Percentiles rank a stretch among this genome's conserved stretches.
Conservation (phyloP, 2,888 invertebrate species). For the Tanypteryx hageni region DNA sequence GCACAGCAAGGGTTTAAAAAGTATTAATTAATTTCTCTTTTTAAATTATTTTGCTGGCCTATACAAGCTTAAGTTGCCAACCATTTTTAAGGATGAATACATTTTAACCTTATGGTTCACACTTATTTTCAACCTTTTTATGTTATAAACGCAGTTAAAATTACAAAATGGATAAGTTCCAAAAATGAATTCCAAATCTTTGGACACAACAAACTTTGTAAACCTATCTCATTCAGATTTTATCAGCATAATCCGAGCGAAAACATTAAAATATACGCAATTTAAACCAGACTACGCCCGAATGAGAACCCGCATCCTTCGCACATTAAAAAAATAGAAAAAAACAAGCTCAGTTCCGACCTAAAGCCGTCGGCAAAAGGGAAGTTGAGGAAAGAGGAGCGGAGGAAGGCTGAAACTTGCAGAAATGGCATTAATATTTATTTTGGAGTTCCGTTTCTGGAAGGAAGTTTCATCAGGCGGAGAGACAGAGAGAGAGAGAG, state of each 20-base stretch:
- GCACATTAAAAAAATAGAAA: conserved; percentile 15
- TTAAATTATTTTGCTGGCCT: neutral
- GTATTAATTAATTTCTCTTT: no score
- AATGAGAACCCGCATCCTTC: conserved; percentile 3
- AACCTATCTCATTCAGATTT: neutral
- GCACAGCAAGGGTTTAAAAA: no score
- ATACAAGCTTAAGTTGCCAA: neutral
- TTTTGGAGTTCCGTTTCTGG: conserved; percentile 58
- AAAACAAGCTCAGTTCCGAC: conserved; percentile 14
- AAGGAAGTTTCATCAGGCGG: conserved; percentile 58
- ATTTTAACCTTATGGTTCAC: neutral
- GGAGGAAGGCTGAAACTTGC: conserved; percentile 42
- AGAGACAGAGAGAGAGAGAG: neutral
- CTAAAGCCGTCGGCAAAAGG: conserved; percentile 15
- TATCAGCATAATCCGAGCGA: conserved; percentile 5
- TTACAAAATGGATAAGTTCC: neutral
- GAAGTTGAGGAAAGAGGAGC: neutral
- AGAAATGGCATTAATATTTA: conserved; percentile 64
- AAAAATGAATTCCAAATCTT: neutral
- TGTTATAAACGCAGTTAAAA: neutral
- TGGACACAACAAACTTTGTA: neutral
- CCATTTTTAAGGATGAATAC: neutral
- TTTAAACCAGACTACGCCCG: neutral
- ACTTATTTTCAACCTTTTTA: neutral
- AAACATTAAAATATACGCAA: neutral